Base-by-base conservation (phyloP, 1,140 invertebrate species). In the Diachasma alloeum region DNA sequence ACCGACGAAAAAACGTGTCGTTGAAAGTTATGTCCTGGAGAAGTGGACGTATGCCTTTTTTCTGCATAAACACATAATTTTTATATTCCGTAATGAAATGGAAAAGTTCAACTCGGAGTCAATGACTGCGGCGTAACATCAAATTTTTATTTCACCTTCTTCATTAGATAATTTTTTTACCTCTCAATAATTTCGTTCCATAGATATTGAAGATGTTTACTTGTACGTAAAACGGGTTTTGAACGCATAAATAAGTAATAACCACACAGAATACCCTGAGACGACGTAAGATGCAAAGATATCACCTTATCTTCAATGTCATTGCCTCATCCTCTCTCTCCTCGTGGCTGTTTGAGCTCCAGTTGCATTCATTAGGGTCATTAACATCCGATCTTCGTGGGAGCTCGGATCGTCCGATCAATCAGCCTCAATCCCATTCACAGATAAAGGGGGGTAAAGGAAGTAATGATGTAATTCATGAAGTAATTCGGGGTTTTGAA, bases 181-280 rank as follows among this genome's bases (percentile, higher is more conserved):
- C 59, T 26, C 59, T 63, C 39, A 42, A 42, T 42, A 63, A 13
- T 31, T 5, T 63, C 59, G 6, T 63, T 63, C 24, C 8, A 63
- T 8, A 26, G 11, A 24, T 19, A 63, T 63, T 26, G 59, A 63
- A 63, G 24, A 63, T 31, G 24, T 26, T n/a, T 24, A 24, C 19
- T 26, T 63, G 19, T n/a, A 63, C 59, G 24, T 19, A 19, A 78
- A 80, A 79, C 70, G 53, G 36, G 75, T 78, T 78, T 77, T 84
- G 81, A 78, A 81, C 82, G 83, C 83, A 87, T 88, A 87, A 87
- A 87, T 87, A 87, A 88, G 87, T 87, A 87, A 87, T 88, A 87
- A 89, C 83, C 83, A 53, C 69, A 78, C 81, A 80, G 80, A 79
- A 81, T 78, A 82, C 79, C 80, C 78, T 80, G 56, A 24, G 24